These are phyloP conservation scores for Nettapus auritus DNA, from an alignment of 2,113 vertebrate species.

Conservation along the genomic window DNA sequence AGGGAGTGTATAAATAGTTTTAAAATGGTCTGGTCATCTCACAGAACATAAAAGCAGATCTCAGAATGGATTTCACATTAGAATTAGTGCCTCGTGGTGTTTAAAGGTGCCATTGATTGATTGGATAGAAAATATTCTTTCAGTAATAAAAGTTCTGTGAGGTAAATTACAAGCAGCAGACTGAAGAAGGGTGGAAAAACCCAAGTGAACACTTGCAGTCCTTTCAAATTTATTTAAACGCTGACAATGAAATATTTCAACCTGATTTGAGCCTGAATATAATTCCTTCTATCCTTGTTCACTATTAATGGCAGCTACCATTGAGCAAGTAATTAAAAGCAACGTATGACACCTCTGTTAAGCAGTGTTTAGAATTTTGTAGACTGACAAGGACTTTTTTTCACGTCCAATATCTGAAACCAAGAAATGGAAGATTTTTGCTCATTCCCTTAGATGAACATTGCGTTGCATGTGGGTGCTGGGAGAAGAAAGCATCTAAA, in stretches of 20 bases:
- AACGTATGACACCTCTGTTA: background rate
- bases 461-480: background rate
- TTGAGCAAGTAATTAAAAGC: background rate
- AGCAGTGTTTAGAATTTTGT: background rate
- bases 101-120: background rate
- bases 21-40: background rate
- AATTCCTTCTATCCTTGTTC: background rate
- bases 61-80: background rate
- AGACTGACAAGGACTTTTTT: background rate
- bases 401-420: background rate
- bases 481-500: background rate
- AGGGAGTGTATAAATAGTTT: background rate
- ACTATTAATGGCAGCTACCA: background rate
- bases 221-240: background rate
- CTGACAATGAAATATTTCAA: background rate
- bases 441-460: accelerated
- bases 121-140: background rate
- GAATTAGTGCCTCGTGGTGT: background rate
- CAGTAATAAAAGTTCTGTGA: background rate
- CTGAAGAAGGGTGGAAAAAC: background rate
- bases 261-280: background rate
- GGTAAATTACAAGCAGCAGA: background rate
- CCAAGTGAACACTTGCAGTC: background rate
- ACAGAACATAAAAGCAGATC: background rate
- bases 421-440: background rate